Percentiles rank a stretch among this genome's conserved stretches.
Conservation (phyloP, 2,888 invertebrate genomes). For the Lepidochrysops patricia region DNA sequence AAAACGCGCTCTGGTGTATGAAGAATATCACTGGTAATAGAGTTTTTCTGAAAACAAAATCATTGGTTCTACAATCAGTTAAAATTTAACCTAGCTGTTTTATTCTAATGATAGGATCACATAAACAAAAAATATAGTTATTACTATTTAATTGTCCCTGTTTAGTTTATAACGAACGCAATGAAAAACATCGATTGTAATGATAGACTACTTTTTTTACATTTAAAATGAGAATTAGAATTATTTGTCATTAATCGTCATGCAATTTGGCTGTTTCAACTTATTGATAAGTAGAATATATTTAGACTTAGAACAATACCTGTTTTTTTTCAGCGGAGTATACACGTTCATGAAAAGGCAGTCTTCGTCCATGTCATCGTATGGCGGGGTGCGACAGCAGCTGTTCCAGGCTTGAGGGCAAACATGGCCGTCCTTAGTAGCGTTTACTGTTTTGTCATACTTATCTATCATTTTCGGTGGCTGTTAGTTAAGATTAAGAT, state of each 20-base stretch:
- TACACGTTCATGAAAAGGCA: not conserved
- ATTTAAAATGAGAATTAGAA: too few relatives aligned
- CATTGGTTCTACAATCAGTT: not conserved
- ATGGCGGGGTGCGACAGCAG: not conserved
- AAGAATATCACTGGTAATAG: not conserved
- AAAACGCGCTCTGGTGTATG: slow-evolving; percentile 2
- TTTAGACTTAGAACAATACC: not conserved
- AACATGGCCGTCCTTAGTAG: not conserved
- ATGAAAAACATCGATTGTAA: too few relatives aligned
- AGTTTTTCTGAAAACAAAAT: not conserved
- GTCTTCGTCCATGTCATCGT: not conserved
- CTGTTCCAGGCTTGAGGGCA: not conserved
- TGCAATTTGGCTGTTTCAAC: too few relatives aligned
- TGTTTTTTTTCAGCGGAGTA: not conserved
- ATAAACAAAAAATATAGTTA: too few relatives aligned
- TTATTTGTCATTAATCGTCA: too few relatives aligned
- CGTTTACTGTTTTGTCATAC: not conserved
- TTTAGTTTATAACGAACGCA: too few relatives aligned
- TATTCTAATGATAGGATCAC: too few relatives aligned
- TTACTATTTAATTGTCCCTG: too few relatives aligned
- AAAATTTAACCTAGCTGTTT: not conserved
- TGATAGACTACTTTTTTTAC: too few relatives aligned
- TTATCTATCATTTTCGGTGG: not conserved
- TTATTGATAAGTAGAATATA: too few relatives aligned
- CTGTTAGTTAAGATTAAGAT: too few relatives aligned